Evolutionary conservation across 2,113 vertebrate genomes (phyloP).

Genomic region (Gracilinanus agilis): DNA sequence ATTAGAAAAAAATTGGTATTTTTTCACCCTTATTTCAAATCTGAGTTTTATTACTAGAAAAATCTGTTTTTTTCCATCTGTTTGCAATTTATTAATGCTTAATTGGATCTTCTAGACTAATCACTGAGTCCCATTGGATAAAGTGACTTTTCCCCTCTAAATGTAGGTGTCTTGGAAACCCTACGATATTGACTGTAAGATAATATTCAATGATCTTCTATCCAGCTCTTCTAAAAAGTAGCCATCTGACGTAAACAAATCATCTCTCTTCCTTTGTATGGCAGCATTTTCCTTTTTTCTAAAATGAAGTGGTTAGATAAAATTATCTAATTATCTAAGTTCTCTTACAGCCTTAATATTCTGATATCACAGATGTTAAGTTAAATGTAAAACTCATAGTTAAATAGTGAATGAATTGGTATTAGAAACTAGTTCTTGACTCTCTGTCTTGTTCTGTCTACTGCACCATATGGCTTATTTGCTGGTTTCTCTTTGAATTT

Average conservation of each 20-base stretch:
- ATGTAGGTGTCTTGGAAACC: neutral
- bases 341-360: neutral
- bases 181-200: neutral
- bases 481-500: neutral
- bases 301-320: neutral
- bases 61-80: neutral
- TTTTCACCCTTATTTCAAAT: neutral
- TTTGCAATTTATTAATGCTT: neutral
- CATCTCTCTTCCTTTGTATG: neutral
- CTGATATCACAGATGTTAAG: neutral
- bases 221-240: neutral
- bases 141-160: neutral
- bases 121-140: neutral
- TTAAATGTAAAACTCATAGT: neutral
- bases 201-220: neutral
- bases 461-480: neutral
- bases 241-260: neutral
- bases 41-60: neutral
- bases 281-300: neutral
- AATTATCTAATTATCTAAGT: neutral
- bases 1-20: neutral
- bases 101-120: neutral
- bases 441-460: neutral
- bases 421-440: neutral
- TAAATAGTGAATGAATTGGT: neutral